These are phyloP conservation scores for Macroglossus sobrinus DNA, from an alignment of 2,113 vertebrate species.

Conservation along the genomic window DNA sequence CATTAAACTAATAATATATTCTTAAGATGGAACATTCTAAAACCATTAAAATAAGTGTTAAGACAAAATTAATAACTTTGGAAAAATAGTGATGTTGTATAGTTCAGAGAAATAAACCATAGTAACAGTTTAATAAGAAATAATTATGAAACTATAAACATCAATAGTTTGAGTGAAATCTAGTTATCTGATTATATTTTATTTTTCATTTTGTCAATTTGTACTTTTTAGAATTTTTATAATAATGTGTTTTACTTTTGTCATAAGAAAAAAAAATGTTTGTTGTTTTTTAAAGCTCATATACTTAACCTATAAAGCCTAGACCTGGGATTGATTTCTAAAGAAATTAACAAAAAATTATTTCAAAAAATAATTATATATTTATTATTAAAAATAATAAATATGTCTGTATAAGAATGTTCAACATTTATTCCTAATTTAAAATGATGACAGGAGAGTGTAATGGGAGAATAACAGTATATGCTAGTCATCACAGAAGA, in stretches of 20 bases:
- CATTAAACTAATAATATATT: not conserved
- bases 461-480: not conserved
- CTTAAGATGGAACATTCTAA: conserved; percentile 2
- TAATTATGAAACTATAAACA: conserved; percentile 17
- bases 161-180: not conserved
- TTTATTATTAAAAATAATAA: not conserved
- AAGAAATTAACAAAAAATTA: not conserved
- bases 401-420: not conserved
- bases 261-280: not conserved
- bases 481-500: not conserved
- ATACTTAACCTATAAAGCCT: not conserved
- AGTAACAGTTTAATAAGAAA: conserved; percentile 27
- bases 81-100: not conserved
- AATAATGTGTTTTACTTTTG: not conserved
- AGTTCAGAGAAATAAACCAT: not conserved
- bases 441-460: not conserved
- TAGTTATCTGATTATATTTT: not conserved
- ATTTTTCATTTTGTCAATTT: not conserved
- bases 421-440: not conserved
- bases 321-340: not conserved
- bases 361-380: not conserved
- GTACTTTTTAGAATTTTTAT: not conserved
- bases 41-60: not conserved
- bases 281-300: conserved; percentile 11
- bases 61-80: not conserved